Evolutionary conservation across 2,888 invertebrate genomes (phyloP), one percentile per base, ranked within the genome.

Genomic region (Tipula confusa): DNA sequence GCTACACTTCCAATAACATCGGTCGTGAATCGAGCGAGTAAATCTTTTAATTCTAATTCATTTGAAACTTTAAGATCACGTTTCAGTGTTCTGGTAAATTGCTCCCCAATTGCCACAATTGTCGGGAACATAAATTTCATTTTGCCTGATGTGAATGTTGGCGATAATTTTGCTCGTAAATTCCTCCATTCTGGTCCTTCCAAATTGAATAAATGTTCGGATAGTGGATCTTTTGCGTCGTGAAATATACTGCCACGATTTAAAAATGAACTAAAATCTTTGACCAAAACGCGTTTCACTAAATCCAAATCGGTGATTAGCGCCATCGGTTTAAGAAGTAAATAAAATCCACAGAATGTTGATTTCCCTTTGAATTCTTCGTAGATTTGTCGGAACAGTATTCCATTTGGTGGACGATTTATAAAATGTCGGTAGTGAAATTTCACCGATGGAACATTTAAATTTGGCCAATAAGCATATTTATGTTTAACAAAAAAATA

Each of bases 1-100:
- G 90, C 90, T 85, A 90, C 89, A 0, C 87, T 88, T 0, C 91
- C 90, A 80, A 91, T 91, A 0, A 91, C 90, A 85, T 92, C 91
- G 11, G 90, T 90, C 0, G 91, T 90, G 85, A 88, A 91, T 1
- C 89, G 88, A 0, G 89, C 89, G 29, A 89, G 87, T 7, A 90
- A 84, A 38, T 90, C 89, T 85, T 89, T 90, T 0, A 91, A 86
- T 83, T 92, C 91, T 0, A 89, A 84, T 0, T 88, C 86, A 9
- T 86, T 48, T 0, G 83, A 82, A 13, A 86, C 83, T 2, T 87
- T 38, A 85, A 86, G 81, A 84, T 88, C 82, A 86, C 2, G 9
- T n/a, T 36, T 1, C 1, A 82, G 18, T 18, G 24, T 33, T 1
- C 0, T 82, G 31, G 24, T 18, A 84, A 88, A 85, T 33, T 29